Conservation (phyloP, 2,113 vertebrate genomes). For the Cichladusa arquata region DNA sequence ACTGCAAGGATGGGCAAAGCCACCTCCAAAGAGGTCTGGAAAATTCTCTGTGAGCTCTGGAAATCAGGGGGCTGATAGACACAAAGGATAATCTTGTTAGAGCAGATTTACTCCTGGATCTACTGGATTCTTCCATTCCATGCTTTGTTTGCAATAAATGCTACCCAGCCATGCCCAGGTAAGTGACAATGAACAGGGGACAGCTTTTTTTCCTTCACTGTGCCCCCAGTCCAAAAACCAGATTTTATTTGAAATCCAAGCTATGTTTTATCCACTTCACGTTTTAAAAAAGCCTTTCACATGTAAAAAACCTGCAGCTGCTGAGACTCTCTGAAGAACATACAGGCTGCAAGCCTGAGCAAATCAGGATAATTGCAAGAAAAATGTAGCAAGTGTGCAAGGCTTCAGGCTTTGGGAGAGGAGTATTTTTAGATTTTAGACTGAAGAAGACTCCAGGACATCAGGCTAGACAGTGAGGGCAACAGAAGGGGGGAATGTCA, state of each 20-base stretch:
- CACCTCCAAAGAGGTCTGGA: neutral
- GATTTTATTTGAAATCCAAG: neutral
- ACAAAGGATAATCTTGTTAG: neutral
- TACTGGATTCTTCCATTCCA: neutral
- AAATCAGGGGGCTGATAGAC: neutral
- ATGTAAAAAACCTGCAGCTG: slow-evolving; percentile 1
- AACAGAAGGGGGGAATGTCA: slow-evolving; percentile 38
- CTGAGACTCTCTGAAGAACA: neutral
- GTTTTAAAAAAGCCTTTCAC: neutral
- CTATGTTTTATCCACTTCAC: neutral
- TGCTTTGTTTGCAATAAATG: neutral
- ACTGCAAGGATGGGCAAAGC: neutral
- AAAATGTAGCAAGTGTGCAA: neutral
- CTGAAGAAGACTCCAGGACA: neutral
- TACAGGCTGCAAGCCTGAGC: neutral
- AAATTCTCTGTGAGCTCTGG: neutral
- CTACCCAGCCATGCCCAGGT: neutral
- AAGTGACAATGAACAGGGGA: neutral
- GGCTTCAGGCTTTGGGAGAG: neutral
- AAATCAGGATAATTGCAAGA: neutral
- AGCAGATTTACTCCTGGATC: neutral
- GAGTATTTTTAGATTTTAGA: neutral
- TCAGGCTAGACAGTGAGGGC: neutral
- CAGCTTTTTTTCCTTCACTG: neutral
- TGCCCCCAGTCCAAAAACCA: neutral